Base-by-base conservation (phyloP, 2,113 vertebrate species). In the Platichthys stellatus region DNA sequence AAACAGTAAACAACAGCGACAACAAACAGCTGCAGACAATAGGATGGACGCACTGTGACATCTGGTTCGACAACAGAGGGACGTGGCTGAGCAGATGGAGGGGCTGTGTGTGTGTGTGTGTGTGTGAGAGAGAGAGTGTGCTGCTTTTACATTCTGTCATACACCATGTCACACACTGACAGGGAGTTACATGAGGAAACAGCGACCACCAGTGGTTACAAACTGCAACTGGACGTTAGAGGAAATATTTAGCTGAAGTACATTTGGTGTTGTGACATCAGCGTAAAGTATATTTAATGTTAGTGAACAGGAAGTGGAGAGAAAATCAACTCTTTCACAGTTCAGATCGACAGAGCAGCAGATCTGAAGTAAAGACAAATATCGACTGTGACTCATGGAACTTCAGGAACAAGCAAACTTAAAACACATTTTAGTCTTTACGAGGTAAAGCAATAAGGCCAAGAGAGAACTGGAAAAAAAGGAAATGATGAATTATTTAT, bases 131-230 rank as follows among this genome's bases (percentile, higher is more conserved):
- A 2, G 38, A 10, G 38, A 10, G 38, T 40, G 38, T 40, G 2
- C 38, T 40, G 38, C 38, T 43, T 11, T 43, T 11, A 13, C 10
- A 43, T n/a, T n/a, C n/a, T 54, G 53, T 7, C 66, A 23, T 21
- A 60, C n/a, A 45, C 40, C 57, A 7, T 31, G 31, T 31, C 31
- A 31, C 31, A 65, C 60, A 43, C 38, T 47, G 38, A 49, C 60
- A 28, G 13, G n/a, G 66, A 65, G 43, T 79, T 47, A 74, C 47
- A 72, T 60, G 53, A 47, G 35, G 63, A 84, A 91, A 88, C 86
- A 77, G 89, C 23, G 74, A 82, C 86, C 58, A 69, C 88, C 62
- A 84, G 89, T 89, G 92, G 90, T 71, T 60, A 63, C 45, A 80
- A 40, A 45, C 58, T 62, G 75, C 61, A 89, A 80, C 68, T 86